Conservation (phyloP, 2,113 vertebrate species). For the Nestor notabilis region DNA sequence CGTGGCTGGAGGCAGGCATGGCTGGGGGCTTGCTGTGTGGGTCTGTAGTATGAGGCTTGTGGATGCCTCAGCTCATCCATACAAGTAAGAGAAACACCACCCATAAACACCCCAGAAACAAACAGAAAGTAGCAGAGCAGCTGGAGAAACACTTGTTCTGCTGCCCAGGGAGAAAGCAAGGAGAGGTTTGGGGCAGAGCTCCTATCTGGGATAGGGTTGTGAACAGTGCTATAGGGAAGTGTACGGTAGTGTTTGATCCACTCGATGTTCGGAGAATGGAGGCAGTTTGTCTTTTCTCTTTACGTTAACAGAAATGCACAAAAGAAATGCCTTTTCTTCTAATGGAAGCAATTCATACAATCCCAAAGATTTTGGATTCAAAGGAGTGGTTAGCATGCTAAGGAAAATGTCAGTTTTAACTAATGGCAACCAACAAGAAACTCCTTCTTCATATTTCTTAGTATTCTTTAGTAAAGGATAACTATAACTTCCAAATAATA, state of each 20-base stretch:
- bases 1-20: neutral
- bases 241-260: neutral
- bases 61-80: neutral
- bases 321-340: neutral
- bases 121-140: neutral
- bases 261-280: rapidly evolving
- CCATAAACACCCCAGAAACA: neutral
- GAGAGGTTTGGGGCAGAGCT: neutral
- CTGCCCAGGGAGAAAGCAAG: neutral
- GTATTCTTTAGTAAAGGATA: neutral
- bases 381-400: neutral
- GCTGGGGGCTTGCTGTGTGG: rapidly evolving
- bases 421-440: neutral
- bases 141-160: neutral
- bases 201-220: neutral
- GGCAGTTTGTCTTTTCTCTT: neutral
- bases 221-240: neutral
- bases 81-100: neutral
- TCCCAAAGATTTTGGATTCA: neutral
- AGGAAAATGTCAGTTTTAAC: neutral
- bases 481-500: neutral
- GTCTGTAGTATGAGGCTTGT: neutral
- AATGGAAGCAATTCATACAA: neutral
- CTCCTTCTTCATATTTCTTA: neutral
- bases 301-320: neutral